Base-by-base conservation (phyloP, 2,113 vertebrate genomes). In the Limnothrissa miodon region DNA sequence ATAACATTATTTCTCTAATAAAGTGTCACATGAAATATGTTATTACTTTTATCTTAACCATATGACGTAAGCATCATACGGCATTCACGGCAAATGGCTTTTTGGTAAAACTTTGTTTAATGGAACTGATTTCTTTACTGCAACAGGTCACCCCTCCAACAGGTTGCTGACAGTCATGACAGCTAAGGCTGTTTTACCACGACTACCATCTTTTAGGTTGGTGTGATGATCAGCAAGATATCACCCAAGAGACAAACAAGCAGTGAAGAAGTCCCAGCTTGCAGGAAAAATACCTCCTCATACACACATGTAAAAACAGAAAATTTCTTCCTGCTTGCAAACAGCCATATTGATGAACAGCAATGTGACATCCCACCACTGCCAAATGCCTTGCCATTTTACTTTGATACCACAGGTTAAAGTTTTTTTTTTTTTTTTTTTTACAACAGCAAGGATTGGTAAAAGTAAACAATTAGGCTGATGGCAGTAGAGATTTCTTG, bases 31-130 rank as follows among this genome's bases (percentile, higher is more conserved):
- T 74, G 66, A 74, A 74, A 62, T 46, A 62, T 33, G 29, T 74
- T 74, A 74, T 74, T 74, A 36, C 66, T 74, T 74, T 74, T 74
- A 36, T 74, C 33, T 74, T 17, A 74, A 74, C 29, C 66, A 74
- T 36, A 74, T 36, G 66, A 74, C 66, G 13, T 74, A 29, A n/a
- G 15, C 33, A 29, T 39, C 33, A 74, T 10, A 74, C 8, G 33
- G 36, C 66, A 74, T 4, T 4, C 66, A 13, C 15, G 66, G 15
- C 66, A 74, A 39, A 74, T 36, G 25, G 66, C 66, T 74, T 74
- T 74, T 74, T 74, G 66, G 66, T 74, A 74, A 74, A 74, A 29
- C 25, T 25, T 29, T 36, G 66, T 74, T 74, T 74, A 78, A 15
- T 13, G 66, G 0, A 7, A 33, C 62, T 48, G 19, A 74, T 10